A percentile compares a stretch with the other conserved stretches of the same genome.
Evolutionary conservation across 2,888 invertebrate species (phyloP).

Genomic region (Caenorhabditis panamensis): DNA sequence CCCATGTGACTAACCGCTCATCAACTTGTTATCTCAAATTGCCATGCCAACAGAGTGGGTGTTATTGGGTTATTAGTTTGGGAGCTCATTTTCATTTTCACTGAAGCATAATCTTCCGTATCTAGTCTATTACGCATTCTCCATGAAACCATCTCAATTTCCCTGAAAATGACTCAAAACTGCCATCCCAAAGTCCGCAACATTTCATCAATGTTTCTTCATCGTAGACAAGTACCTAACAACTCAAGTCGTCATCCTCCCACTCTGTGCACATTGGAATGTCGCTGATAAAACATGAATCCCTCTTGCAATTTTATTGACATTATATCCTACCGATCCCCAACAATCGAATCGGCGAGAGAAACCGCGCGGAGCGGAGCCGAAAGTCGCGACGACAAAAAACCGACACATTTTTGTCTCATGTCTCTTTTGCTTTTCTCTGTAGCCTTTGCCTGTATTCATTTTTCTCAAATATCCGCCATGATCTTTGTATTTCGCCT

Average conservation of each 20-base stretch:
- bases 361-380: conserved; percentile 35
- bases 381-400: conserved; percentile 32
- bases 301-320: conserved; percentile 56
- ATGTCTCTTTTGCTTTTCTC: conserved; percentile 27
- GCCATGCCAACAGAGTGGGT: neutral
- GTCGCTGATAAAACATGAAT: conserved; percentile 58
- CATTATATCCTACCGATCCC: conserved; percentile 43
- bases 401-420: conserved; percentile 9
- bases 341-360: conserved; percentile 41
- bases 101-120: no score
- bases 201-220: neutral
- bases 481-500: conserved; percentile 30
- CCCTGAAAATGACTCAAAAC: no score
- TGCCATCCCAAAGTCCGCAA: conserved; percentile 7
- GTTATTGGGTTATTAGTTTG: neutral
- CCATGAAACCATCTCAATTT: no score
- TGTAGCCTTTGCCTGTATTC: neutral
- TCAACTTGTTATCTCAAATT: neutral
- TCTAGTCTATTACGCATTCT: no score
- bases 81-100: no score
- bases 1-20: no score
- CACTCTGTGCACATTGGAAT: conserved; percentile 24
- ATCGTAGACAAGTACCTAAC: conserved; percentile 48
- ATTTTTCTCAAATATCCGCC: conserved; percentile 17
- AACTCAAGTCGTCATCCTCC: conserved; percentile 15